phyloP scores from a whole-genome alignment of 1,140 invertebrate genomes.

The Phymorhynchus buccinoides region DNA sequence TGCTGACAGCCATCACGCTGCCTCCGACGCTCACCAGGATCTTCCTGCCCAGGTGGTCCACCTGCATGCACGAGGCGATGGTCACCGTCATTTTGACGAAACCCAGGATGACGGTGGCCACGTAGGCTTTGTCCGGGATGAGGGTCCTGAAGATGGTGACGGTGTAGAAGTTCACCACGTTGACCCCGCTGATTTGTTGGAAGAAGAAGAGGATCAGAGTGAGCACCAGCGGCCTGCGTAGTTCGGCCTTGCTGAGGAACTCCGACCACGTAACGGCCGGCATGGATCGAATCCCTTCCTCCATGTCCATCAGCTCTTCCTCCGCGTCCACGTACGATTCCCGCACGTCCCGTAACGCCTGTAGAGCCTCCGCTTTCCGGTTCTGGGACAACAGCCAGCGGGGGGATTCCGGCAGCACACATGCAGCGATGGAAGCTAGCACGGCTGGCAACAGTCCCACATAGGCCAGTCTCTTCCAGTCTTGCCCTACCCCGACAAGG shows the following conservation, averaged over 20 bases:
- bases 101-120: neutral
- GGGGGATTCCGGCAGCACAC: neutral
- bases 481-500: neutral
- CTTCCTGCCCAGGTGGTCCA: neutral
- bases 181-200: neutral
- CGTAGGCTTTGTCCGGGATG: neutral
- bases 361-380: neutral
- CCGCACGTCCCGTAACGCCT: neutral
- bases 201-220: neutral
- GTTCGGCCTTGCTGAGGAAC: neutral
- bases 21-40: neutral
- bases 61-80: neutral
- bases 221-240: neutral
- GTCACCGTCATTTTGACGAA: neutral
- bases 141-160: constrained; percentile 2
- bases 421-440: neutral
- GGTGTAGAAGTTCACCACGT: neutral
- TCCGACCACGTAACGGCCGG: neutral
- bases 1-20: neutral
- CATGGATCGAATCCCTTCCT: neutral
- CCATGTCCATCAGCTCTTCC: neutral
- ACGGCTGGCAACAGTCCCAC: neutral
- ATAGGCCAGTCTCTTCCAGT: neutral
- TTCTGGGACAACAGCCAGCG: neutral
- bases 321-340: neutral